Base-by-base conservation (phyloP, 2,888 invertebrate species). In the Catocala nupta region DNA sequence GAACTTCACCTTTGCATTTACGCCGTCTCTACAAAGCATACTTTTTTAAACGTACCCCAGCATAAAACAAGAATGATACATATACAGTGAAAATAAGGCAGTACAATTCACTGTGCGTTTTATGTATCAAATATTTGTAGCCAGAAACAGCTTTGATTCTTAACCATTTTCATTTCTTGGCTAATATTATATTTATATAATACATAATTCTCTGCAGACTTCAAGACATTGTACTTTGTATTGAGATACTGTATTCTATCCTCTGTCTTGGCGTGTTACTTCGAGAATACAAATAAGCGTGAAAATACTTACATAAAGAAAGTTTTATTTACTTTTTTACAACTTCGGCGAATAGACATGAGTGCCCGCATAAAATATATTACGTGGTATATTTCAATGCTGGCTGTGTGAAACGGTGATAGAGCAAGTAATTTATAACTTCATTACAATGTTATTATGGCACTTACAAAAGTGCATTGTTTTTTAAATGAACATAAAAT, bases 271-370 rank as follows among this genome's bases (percentile, higher is more conserved):
- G 34, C 39, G 52, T 54, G 11, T 62, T 62, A 55, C 64, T 55
- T 43, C 33, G 44, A 64, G 68, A 75, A 75, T 75, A 73, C 60
- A 75, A 68, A 75, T 73, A 68, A 71, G 75, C 65, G 71, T 65
- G 68, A 65, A 59, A 52, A 71, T 58, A 71, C 52, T 49, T 60
- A 71, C 48, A 62, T 59, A 75, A 68, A 71, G 52, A 63, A 59
- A 71, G 55, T 71, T 68, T 75, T 71, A 73, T 75, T 58, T 60
- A 75, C 68, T 60, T 71, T 61, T 75, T 75, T 75, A 73, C 64
- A 55, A 62, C 58, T 75, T 58, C 54, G 43, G 59, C 33, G 62
- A 50, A 58, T 59, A 50, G 65, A 65, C 68, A 51, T 60, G 60
- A 65, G 71, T 75, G 58, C 56, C 59, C 42, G n/a, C n/a, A 68